Evolutionary conservation across 2,888 invertebrate species (phyloP).

Genomic region (Tetrapedia diversipes): DNA sequence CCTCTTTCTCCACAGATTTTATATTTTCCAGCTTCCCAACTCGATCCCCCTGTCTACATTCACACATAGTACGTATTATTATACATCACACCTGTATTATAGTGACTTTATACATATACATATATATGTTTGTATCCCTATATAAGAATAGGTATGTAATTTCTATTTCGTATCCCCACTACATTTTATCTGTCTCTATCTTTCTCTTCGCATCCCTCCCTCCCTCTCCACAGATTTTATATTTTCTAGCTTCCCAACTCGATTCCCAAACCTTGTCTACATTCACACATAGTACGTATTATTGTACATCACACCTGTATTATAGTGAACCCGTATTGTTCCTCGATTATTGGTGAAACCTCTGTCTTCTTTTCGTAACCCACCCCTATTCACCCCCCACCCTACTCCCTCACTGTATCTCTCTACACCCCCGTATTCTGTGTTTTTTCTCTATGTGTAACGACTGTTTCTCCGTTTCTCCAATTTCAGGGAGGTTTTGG

Average conservation of each 20-base stretch:
- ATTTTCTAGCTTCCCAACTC: constrained; percentile 8
- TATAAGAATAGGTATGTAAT: too few species aligned
- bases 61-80: background rate
- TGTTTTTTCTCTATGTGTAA: constrained; percentile 81
- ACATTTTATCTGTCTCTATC: constrained; percentile 7
- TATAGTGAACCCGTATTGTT: constrained; percentile 34
- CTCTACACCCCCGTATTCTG: constrained; percentile 54
- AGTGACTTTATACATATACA: background rate
- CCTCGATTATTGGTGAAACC: background rate
- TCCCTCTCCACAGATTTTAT: background rate
- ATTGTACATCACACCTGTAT: background rate
- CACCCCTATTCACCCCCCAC: constrained; percentile 33
- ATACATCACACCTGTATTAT: too few species aligned
- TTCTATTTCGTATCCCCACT: constrained; percentile 30
- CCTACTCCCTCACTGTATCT: constrained; percentile 2
- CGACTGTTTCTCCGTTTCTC: constrained; percentile 83
- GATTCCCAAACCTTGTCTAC: constrained; percentile 10
- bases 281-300: background rate
- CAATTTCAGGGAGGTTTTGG: constrained; percentile 94
- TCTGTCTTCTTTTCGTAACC: background rate
- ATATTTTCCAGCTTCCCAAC: background rate
- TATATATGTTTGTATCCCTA: background rate
- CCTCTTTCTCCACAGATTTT: background rate
- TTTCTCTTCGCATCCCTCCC: background rate
- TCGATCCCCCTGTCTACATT: constrained; percentile 14